Base-by-base conservation (phyloP, 2,888 invertebrate genomes). In the Spisula solida region DNA sequence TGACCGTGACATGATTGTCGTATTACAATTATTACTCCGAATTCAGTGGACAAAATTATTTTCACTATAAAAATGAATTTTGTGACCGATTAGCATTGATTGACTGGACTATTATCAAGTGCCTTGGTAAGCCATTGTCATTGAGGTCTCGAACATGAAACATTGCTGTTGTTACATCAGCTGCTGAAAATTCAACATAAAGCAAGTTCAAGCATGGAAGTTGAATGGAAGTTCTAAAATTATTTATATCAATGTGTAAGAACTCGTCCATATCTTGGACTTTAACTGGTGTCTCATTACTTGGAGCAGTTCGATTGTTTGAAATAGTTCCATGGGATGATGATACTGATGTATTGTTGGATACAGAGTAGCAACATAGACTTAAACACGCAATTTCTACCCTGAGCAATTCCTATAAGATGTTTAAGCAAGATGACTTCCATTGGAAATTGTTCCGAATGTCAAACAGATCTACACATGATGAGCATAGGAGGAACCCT, bases 321-420 rank as follows among this genome's bases (percentile, higher is more conserved):
- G 78, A 34, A 78, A 18, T 80, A 12, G 80, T 80, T n/a, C 80
- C 80, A 6, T 80, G 80, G 80, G 80, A 80, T 47, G 80, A 80
- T 80, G 80, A 80, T n/a, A 80, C 47, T 47, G 80, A 80, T 80
- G 80, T 80, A 2, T 80, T 41, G 47, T 16, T 80, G 48, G 47
- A 80, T 20, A 55, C 1, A 14, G 5, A n/a, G n/a, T n/a, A 55
- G 1, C 14, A 55, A 55, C 6, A 8, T 55, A 1, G 2, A 55
- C 14, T 55, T 6, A 1, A 55, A 55, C 5, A 55, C 1, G 55
- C 55, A 2, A 1, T 55, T 55, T 55, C 55, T 14, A 18, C 4
- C 2, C 20, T 55, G 55, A 55, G 18, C 18, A 20, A 55, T 55
- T 18, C 20, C 14, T 55, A 8, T 55, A 55, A 18, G 20, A 14